phyloP scores from a whole-genome alignment of 2,113 vertebrate genomes.

The Oryzias curvinotus region DNA sequence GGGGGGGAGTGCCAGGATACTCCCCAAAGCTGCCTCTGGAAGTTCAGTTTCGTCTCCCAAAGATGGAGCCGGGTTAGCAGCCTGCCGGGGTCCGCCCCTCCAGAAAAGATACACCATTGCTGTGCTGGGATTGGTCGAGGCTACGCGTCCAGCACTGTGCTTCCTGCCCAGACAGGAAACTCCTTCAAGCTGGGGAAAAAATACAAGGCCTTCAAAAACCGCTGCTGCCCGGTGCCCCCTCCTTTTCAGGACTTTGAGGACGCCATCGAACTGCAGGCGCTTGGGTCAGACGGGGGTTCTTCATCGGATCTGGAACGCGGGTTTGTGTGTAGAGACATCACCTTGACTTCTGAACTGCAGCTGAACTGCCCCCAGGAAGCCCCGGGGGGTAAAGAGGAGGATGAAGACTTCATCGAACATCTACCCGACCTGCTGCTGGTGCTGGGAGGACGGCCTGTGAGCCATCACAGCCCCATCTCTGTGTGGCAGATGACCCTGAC shows the following conservation, averaged over 20 bases:
- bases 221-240: slow-evolving; percentile 58
- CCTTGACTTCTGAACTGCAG: slow-evolving; percentile 61
- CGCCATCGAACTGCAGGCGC: slow-evolving; percentile 81
- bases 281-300: slow-evolving; percentile 35
- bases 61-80: slow-evolving; percentile 76
- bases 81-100: slow-evolving; percentile 54
- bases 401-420: slow-evolving; percentile 39
- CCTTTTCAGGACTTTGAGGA: slow-evolving; percentile 41
- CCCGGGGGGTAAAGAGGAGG: slow-evolving; percentile 12
- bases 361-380: slow-evolving; percentile 28
- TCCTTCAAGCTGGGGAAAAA: no score
- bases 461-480: slow-evolving; percentile 66
- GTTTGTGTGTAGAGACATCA: not conserved
- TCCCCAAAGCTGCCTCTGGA: slow-evolving; percentile 78
- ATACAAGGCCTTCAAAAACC: slow-evolving; percentile 69
- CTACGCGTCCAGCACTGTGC: slow-evolving; percentile 55
- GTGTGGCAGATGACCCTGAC: slow-evolving; percentile 79
- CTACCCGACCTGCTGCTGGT: slow-evolving; percentile 78
- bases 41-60: slow-evolving; percentile 74
- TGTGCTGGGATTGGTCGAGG: slow-evolving; percentile 73
- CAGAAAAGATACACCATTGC: slow-evolving; percentile 82
- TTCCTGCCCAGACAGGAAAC: slow-evolving; percentile 24
- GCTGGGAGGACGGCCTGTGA: slow-evolving; percentile 79
- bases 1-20: slow-evolving; percentile 78
- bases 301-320: slow-evolving; percentile 8